Conservation (phyloP, 2,113 vertebrate species). For the Bubo blakistoni region DNA sequence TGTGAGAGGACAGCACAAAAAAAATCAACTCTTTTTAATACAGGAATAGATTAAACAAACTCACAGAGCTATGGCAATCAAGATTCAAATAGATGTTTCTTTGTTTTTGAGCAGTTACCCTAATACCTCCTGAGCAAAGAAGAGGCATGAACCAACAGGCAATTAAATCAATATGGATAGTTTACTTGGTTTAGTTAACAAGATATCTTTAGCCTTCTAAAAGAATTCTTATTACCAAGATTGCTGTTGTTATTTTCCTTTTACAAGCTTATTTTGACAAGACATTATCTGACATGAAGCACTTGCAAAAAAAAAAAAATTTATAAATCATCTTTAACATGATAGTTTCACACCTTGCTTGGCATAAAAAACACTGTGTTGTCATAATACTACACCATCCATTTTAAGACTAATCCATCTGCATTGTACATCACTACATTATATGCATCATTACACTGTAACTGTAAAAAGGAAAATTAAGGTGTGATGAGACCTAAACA, state of each 20-base stretch:
- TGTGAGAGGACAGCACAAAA: not conserved
- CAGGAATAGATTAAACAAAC: not conserved
- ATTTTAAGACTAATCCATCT: conserved; percentile 33
- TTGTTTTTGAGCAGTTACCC: not conserved
- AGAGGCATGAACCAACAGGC: not conserved
- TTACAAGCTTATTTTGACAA: not conserved
- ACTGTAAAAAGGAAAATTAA: conserved; percentile 41
- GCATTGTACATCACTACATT: conserved; percentile 8
- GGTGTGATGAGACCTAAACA: conserved; percentile 17
- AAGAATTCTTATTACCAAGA: not conserved
- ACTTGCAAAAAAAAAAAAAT: not conserved
- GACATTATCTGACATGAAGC: not conserved
- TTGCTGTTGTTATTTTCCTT: not conserved
- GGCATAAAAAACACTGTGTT: not conserved
- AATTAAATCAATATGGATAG: not conserved
- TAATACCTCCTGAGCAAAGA: not conserved
- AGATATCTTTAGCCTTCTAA: not conserved
- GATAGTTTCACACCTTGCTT: conserved; percentile 24
- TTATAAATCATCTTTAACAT: conserved; percentile 36
- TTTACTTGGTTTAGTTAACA: not conserved
- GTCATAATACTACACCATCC: conserved; percentile 9
- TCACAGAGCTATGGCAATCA: not conserved
- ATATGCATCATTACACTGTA: conserved; percentile 35
- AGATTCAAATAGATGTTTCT: not conserved
- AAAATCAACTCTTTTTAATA: not conserved